phyloP scores from a whole-genome alignment of 2,888 invertebrate species.

The Diogma glabrata region DNA sequence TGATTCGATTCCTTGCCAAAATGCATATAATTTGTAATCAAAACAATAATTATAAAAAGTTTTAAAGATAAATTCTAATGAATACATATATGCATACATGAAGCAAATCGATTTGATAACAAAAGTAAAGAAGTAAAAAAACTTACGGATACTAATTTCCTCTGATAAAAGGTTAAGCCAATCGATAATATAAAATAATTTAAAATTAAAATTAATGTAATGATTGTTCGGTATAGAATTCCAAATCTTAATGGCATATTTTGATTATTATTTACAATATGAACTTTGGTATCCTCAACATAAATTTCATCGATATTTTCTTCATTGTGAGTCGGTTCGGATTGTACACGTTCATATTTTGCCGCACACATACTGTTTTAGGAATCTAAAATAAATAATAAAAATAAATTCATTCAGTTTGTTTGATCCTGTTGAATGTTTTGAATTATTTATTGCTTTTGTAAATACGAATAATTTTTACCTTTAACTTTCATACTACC shows the following conservation, averaged over 20 bases:
- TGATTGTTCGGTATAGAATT: too few species aligned
- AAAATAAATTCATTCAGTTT: too few species aligned
- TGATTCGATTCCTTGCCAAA: background rate
- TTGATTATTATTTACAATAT: background rate
- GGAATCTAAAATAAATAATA: background rate
- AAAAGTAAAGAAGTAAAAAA: too few species aligned
- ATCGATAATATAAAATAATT: constrained; percentile 88
- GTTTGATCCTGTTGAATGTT: too few species aligned
- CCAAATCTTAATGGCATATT: too few species aligned
- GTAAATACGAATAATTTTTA: too few species aligned
- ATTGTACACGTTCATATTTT: background rate
- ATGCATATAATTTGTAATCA: background rate
- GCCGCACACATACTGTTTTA: background rate
- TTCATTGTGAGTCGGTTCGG: too few species aligned
- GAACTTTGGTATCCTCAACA: background rate
- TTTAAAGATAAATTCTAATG: background rate
- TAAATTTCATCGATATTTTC: background rate
- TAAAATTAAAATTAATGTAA: constrained; percentile 46
- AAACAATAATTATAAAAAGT: too few species aligned
- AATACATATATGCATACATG: background rate
- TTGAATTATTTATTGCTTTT: too few species aligned
- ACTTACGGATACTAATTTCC: constrained; percentile 76
- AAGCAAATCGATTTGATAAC: background rate
- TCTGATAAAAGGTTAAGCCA: constrained; percentile 92
- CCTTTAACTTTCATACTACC: too few species aligned